phyloP scores from a whole-genome alignment of 92 coral and sea anemone species.

The Bergia puertoricense region DNA sequence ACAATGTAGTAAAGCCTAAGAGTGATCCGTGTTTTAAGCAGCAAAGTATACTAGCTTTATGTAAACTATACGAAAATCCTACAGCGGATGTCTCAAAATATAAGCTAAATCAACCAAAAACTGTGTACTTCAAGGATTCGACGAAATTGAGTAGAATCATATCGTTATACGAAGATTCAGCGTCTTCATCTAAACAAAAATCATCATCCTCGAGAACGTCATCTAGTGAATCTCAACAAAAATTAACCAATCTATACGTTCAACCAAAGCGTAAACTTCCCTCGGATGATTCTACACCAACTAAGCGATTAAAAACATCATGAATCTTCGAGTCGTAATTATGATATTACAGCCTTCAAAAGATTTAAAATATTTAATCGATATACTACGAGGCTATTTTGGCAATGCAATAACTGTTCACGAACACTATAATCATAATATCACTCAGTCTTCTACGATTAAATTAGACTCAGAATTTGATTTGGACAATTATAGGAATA shows the following conservation, averaged over 20 bases:
- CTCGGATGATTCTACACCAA: not conserved
- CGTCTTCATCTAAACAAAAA: not conserved
- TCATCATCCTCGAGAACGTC: not conserved
- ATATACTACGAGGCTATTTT: not conserved
- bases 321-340: not conserved
- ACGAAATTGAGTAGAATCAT: not conserved
- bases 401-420: not conserved
- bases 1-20: not conserved
- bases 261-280: not conserved
- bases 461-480: not conserved
- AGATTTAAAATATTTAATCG: not conserved
- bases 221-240: not conserved
- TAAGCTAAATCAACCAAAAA: not conserved
- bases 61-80: not conserved
- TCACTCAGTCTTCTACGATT: not conserved
- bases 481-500: not conserved
- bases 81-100: not conserved
- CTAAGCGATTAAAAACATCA: not conserved
- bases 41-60: not conserved
- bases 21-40: not conserved
- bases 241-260: not conserved
- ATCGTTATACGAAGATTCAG: not conserved
- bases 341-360: not conserved
- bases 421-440: not conserved
- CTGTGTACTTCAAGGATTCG: not conserved